Evolutionary conservation across 2,113 vertebrate genomes (phyloP).

Genomic region (Tichodroma muraria): DNA sequence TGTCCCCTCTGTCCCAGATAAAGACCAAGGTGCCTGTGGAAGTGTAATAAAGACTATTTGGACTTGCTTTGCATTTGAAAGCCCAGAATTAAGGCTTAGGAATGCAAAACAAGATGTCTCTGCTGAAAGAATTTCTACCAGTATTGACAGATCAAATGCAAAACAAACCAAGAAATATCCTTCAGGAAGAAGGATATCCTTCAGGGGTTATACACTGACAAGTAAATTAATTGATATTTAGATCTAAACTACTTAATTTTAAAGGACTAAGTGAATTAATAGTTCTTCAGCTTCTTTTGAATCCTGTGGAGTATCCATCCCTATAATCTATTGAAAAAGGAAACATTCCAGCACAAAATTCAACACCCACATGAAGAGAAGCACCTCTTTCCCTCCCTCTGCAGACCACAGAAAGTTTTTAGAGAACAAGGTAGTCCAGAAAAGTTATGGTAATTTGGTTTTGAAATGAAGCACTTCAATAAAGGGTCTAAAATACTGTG

Average conservation of each 20-base stretch:
- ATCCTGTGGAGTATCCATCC: background rate
- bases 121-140: background rate
- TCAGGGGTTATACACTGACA: background rate
- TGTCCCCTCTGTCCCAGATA: background rate
- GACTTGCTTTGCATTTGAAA: background rate
- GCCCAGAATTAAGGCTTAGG: background rate
- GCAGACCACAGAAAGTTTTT: background rate
- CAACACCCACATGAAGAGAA: background rate
- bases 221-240: background rate
- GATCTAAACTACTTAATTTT: background rate
- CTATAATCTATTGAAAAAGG: background rate
- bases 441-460: background rate
- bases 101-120: background rate
- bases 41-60: background rate
- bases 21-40: background rate
- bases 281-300: background rate
- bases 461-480: background rate
- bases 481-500: background rate
- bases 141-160: background rate
- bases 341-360: background rate
- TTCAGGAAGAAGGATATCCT: background rate
- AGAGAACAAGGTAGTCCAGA: background rate
- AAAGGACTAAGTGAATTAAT: background rate
- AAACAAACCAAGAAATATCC: background rate
- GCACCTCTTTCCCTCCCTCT: background rate